phyloP scores from a whole-genome alignment of 64 coral and sea anemone species.

The Exaiptasia diaphana region DNA sequence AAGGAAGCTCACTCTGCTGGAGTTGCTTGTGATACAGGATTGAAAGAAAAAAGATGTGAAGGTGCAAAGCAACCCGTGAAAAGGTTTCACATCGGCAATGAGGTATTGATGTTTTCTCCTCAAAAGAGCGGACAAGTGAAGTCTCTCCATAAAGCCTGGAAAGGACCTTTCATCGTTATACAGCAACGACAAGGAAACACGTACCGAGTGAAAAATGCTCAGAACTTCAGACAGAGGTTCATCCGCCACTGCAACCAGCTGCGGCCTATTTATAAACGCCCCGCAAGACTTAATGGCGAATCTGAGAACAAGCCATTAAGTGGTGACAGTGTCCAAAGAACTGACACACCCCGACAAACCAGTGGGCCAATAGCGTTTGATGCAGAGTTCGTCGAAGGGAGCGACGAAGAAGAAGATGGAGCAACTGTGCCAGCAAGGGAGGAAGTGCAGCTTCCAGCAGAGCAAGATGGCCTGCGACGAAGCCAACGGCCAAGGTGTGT shows the following conservation, averaged over 20 bases:
- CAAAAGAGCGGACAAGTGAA: slow-evolving; percentile 6
- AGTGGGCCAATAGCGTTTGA: slow-evolving; percentile 12
- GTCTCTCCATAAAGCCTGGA: neutral
- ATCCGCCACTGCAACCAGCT: neutral
- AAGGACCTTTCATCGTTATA: slow-evolving; percentile 33
- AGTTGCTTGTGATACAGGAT: neutral
- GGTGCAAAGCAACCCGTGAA: neutral
- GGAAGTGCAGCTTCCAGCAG: neutral
- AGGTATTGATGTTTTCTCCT: neutral
- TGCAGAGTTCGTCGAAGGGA: neutral
- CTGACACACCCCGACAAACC: neutral
- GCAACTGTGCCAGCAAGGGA: neutral
- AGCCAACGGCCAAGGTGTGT: slow-evolving; percentile 2
- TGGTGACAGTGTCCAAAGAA: neutral
- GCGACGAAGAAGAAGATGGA: neutral
- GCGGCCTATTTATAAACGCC: slow-evolving; percentile 5
- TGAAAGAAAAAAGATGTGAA: neutral
- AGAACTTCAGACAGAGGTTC: slow-evolving; percentile 21
- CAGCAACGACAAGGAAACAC: slow-evolving; percentile 23
- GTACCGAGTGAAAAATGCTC: slow-evolving; percentile 31
- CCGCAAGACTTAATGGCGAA: neutral
- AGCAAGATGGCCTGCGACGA: neutral
- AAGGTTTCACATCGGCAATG: neutral
- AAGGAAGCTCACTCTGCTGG: neutral
- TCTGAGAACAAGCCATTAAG: neutral